Conservation (phyloP, 1,140 invertebrate genomes). For the Choristoneura fumiferana region DNA sequence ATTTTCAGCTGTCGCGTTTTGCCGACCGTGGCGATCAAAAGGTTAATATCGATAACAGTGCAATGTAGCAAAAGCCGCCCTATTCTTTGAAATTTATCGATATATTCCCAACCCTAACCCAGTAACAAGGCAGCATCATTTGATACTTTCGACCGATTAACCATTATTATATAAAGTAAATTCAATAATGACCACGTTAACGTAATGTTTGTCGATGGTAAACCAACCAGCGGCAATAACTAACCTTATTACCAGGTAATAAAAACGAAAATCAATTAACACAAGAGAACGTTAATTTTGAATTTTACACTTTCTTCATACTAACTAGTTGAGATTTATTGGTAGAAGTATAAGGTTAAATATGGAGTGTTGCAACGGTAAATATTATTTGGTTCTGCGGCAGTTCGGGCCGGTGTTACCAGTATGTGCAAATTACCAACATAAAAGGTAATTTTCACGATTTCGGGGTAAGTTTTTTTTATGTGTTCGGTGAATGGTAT, state of each 20-base stretch:
- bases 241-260: constrained; percentile 26
- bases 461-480: constrained; percentile 40
- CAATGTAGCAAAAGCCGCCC: too few species aligned
- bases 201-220: constrained; percentile 63
- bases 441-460: constrained; percentile 62
- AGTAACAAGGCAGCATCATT: constrained; percentile 65
- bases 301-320: constrained; percentile 22
- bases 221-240: constrained; percentile 19
- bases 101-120: constrained; percentile 31
- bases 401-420: constrained; percentile 45
- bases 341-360: constrained; percentile 21
- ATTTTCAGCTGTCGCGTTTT: too few species aligned
- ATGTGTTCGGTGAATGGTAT: constrained; percentile 51
- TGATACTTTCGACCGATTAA: constrained; percentile 74
- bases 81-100: too few species aligned
- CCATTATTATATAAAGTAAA: constrained; percentile 78
- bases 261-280: constrained; percentile 34
- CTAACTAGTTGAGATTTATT: constrained; percentile 20
- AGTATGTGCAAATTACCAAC: constrained; percentile 64
- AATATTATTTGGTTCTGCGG: constrained; percentile 25
- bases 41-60: too few species aligned
- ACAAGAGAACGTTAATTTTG: constrained; percentile 28
- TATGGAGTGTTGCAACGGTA: constrained; percentile 11
- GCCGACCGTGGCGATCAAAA: too few species aligned
- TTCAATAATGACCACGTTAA: constrained; percentile 74